Evolutionary conservation across 2,113 vertebrate genomes (phyloP).

Genomic region (Rattus rattus): DNA sequence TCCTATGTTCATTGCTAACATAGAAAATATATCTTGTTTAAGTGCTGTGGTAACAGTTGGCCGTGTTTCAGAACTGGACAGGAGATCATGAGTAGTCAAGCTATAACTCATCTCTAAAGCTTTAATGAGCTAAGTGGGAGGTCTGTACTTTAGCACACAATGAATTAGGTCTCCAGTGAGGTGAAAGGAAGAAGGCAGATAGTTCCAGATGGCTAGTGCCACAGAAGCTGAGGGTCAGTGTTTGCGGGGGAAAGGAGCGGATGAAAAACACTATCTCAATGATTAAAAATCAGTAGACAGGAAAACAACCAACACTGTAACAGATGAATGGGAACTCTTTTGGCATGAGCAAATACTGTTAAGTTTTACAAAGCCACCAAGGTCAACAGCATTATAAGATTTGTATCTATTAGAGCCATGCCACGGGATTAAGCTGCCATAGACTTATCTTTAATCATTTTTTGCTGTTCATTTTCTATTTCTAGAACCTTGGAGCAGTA

Average conservation of each 20-base stretch:
- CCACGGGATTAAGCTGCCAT: neutral
- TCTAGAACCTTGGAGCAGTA: neutral
- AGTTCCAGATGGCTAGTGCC: conserved; percentile 69
- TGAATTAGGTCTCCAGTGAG: conserved; percentile 67
- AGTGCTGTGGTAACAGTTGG: conserved; percentile 10
- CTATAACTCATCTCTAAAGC: conserved; percentile 50
- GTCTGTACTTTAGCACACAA: conserved; percentile 61
- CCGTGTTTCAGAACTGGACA: conserved; percentile 38
- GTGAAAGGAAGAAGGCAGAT: conserved; percentile 62
- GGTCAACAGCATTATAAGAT: conserved; percentile 48
- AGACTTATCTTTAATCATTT: neutral
- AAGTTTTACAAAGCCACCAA: conserved; percentile 59
- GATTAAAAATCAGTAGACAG: conserved; percentile 73
- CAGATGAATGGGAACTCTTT: conserved; percentile 59
- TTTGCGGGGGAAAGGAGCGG: conserved; percentile 34
- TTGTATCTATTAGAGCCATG: conserved; percentile 38
- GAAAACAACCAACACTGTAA: conserved; percentile 69
- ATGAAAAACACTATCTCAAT: neutral
- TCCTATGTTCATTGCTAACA: neutral
- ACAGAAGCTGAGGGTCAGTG: conserved; percentile 51
- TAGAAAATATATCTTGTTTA: neutral
- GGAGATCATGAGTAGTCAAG: conserved; percentile 26
- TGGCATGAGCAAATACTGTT: neutral
- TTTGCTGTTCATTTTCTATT: neutral
- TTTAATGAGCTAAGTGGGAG: conserved; percentile 62